Evolutionary conservation across 1,140 invertebrate genomes (phyloP).

Genomic region (Tribolium castaneum): DNA sequence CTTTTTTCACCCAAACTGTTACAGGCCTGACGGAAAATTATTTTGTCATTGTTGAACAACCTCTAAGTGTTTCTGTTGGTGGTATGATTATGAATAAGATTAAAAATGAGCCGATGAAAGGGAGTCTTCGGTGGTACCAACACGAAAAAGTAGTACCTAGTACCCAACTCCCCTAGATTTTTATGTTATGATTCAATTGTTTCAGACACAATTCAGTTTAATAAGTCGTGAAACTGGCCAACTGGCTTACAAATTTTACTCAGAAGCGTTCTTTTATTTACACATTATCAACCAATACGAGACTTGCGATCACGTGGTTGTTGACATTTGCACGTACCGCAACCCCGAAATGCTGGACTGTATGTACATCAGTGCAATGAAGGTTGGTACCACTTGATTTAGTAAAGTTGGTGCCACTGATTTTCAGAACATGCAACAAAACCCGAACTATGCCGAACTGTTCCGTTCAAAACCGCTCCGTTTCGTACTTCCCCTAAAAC

Average conservation of each 20-base stretch:
- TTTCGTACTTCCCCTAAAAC: conserved; percentile 73
- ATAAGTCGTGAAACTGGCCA: conserved; percentile 73
- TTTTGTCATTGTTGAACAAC: conserved; percentile 87
- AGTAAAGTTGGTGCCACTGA: neutral
- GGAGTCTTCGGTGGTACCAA: conserved; percentile 77
- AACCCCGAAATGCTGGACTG: conserved; percentile 85
- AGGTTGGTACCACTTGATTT: conserved; percentile 66
- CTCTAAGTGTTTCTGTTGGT: conserved; percentile 76
- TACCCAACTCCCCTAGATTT: neutral
- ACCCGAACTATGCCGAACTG: conserved; percentile 82
- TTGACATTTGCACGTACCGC: conserved; percentile 87
- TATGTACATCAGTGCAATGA: conserved; percentile 85
- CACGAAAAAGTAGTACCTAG: conserved; percentile 72
- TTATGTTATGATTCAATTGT: conserved; percentile 46
- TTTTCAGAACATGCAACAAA: conserved; percentile 77
- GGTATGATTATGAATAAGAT: conserved; percentile 70
- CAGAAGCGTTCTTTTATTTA: conserved; percentile 85
- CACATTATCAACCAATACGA: conserved; percentile 93
- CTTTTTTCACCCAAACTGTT: conserved; percentile 32
- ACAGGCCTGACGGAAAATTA: conserved; percentile 81
- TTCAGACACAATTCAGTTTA: conserved; percentile 81
- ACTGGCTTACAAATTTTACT: conserved; percentile 70
- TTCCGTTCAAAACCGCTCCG: conserved; percentile 81
- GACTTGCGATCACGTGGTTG: conserved; percentile 73
- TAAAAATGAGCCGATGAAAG: conserved; percentile 71